These are phyloP conservation scores for Oryzias dopingdopingensis DNA, from an alignment of 2,797 vertebrate species.

Conservation along the genomic window DNA sequence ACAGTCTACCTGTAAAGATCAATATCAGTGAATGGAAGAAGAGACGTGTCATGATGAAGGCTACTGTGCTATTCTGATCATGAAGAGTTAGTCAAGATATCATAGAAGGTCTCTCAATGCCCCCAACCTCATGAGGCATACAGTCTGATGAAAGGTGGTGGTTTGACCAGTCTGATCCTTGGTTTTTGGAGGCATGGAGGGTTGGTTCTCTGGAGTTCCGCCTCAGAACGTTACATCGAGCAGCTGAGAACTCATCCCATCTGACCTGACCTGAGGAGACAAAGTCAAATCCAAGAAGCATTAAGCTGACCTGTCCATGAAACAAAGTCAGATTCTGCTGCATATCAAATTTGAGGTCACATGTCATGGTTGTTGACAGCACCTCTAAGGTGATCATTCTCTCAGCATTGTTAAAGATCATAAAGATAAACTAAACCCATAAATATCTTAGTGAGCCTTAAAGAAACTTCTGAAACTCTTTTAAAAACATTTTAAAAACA, in stretches of 20 bases:
- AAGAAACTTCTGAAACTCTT: too few relatives aligned
- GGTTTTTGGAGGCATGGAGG: constrained; percentile 28
- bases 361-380: not conserved
- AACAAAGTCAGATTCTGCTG: not conserved
- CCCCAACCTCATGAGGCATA: constrained; percentile 71
- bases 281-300: not conserved
- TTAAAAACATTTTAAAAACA: too few relatives aligned
- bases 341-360: not conserved
- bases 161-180: constrained; percentile 73
- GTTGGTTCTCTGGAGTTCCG: constrained; percentile 82
- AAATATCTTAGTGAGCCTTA: too few relatives aligned
- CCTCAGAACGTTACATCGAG: constrained; percentile 84
- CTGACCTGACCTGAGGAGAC: constrained; percentile 78
- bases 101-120: not conserved
- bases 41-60: too few relatives aligned
- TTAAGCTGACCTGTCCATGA: not conserved
- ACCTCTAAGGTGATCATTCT: not conserved
- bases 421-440: not conserved
- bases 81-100: not conserved
- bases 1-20: too few relatives aligned
- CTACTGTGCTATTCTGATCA: too few relatives aligned
- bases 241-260: constrained; percentile 84
- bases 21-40: too few relatives aligned
- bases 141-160: constrained; percentile 68
- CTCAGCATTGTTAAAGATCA: not conserved